phyloP scores from a whole-genome alignment of 1,140 invertebrate species.

The Calephelis nemesis region DNA sequence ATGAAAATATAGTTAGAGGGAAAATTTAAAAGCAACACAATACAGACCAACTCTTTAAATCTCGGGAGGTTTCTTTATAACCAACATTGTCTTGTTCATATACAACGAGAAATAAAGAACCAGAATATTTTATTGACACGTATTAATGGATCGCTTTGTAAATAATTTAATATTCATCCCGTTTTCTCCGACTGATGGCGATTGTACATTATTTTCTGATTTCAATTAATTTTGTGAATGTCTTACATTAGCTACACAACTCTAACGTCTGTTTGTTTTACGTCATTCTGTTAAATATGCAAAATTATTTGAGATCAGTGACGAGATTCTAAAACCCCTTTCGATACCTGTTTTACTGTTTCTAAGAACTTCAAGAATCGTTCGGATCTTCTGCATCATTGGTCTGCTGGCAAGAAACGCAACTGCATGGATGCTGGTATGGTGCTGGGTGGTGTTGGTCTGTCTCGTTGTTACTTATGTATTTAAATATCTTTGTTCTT shows the following conservation, averaged over 20 bases:
- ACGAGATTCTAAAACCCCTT: slow-evolving; percentile 69
- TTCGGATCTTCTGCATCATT: slow-evolving; percentile 57
- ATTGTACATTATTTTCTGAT: slow-evolving; percentile 43
- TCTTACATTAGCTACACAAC: slow-evolving; percentile 31
- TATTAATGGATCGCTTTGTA: no score
- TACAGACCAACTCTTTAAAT: no score
- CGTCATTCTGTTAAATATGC: slow-evolving; percentile 35
- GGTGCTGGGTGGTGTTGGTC: slow-evolving; percentile 72
- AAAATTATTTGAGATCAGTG: slow-evolving; percentile 77
- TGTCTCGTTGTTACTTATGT: slow-evolving; percentile 43
- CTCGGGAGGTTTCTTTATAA: no score
- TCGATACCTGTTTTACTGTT: slow-evolving; percentile 48
- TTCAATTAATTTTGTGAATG: slow-evolving; percentile 76
- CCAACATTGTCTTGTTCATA: no score
- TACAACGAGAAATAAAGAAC: no score
- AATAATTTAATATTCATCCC: no score
- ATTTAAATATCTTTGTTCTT: slow-evolving; percentile 67
- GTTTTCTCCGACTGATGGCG: no score
- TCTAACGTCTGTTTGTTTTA: slow-evolving; percentile 52
- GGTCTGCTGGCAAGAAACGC: slow-evolving; percentile 52
- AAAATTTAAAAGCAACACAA: no score
- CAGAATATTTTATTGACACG: no score
- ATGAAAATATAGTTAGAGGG: no score
- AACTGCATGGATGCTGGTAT: slow-evolving; percentile 69
- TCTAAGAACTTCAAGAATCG: slow-evolving; percentile 54